A percentile compares a stretch with the other conserved stretches of the same genome.
phyloP scores from a whole-genome alignment of 2,888 invertebrate species.

The Tetranychus truncatus region DNA sequence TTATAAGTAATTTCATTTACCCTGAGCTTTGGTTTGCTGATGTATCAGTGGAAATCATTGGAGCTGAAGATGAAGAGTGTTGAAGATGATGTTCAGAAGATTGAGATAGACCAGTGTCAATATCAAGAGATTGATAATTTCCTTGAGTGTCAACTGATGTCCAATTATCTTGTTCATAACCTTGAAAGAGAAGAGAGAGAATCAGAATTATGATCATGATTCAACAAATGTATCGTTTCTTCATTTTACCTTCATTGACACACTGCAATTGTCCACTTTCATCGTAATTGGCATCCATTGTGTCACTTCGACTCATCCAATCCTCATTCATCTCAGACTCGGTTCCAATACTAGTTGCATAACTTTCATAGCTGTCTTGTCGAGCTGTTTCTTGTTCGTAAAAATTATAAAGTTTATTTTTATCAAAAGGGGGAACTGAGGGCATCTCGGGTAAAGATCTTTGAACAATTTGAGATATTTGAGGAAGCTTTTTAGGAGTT shows the following conservation, averaged over 20 bases:
- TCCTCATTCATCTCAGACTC: constrained; percentile 17
- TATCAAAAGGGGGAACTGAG: background rate
- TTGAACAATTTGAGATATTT: constrained; percentile 2
- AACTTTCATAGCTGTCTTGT: constrained; percentile 20
- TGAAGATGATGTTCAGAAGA: background rate
- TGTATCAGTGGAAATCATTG: background rate
- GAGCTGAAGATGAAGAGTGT: background rate
- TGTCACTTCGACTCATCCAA: background rate
- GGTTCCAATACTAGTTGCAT: constrained; percentile 16
- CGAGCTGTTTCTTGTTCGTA: background rate
- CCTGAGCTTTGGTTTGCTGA: background rate
- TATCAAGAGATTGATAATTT: background rate
- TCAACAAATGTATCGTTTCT: background rate
- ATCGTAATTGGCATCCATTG: background rate
- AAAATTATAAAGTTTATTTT: background rate
- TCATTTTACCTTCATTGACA: constrained; percentile 4
- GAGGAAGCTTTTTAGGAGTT: constrained; percentile 1
- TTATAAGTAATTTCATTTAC: background rate
- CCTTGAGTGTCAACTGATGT: background rate
- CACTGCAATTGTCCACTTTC: background rate
- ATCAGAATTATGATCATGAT: background rate
- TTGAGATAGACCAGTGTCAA: background rate
- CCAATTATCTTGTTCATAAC: background rate
- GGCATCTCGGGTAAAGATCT: background rate
- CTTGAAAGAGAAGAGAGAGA: constrained; percentile 3